Conservation (phyloP, 2,113 vertebrate species). For the Azemiops feae region DNA sequence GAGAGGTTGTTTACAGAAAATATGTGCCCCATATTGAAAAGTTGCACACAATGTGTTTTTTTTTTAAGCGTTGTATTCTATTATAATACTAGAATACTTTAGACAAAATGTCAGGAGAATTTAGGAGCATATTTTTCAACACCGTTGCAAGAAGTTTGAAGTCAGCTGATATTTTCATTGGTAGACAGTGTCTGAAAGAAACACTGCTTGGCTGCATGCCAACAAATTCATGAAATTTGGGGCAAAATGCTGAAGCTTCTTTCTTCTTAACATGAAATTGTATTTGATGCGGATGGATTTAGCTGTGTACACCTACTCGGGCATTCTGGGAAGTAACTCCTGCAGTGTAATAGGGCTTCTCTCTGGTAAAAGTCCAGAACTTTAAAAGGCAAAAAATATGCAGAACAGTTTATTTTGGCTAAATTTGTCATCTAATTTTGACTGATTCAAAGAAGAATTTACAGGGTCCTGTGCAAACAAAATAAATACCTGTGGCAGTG, state of each 20-base stretch:
- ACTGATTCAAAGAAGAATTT: not conserved
- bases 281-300: conserved; percentile 42
- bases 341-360: not conserved
- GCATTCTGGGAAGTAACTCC: not conserved
- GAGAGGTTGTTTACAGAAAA: not conserved
- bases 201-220: not conserved
- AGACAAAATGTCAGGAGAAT: not conserved
- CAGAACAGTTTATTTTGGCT: not conserved
- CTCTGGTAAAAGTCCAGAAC: not conserved
- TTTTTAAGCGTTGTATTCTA: not conserved
- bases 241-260: not conserved
- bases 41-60: accelerated
- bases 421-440: conserved; percentile 15
- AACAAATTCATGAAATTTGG: conserved; percentile 40
- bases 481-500: not conserved
- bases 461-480: not conserved
- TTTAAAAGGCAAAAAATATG: conserved; percentile 12
- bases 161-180: not conserved
- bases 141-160: conserved; percentile 3
- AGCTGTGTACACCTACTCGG: not conserved
- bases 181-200: not conserved
- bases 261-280: conserved; percentile 32
- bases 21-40: not conserved
- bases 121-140: not conserved
- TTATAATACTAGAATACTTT: accelerated